These are phyloP conservation scores for Lithobates sylvaticus DNA, from an alignment of 2,797 vertebrate species.

Conservation along the genomic window DNA sequence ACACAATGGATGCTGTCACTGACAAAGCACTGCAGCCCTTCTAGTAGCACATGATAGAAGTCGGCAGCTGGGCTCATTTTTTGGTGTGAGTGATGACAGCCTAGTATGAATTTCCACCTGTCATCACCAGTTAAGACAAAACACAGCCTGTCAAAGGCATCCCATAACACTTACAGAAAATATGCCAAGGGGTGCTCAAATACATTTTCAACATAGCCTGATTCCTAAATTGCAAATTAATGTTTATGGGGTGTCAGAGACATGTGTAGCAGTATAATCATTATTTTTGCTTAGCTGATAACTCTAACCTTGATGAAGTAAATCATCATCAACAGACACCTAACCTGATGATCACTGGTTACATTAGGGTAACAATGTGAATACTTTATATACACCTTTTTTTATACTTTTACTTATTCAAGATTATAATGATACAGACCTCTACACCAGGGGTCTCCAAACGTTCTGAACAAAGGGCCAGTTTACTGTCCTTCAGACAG, in stretches of 20 bases:
- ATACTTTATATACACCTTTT: too few relatives aligned
- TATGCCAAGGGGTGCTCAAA: constrained; percentile 27
- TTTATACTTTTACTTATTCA: too few relatives aligned
- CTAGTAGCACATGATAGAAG: constrained; percentile 56
- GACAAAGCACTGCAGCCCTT: background rate
- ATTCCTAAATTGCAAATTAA: constrained; percentile 18
- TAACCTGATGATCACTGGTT: too few relatives aligned
- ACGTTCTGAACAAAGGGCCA: too few relatives aligned
- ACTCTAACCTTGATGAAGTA: too few relatives aligned
- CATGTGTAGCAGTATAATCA: background rate
- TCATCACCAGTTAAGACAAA: constrained; percentile 57
- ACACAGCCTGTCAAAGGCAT: constrained; percentile 43
- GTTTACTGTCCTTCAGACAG: too few relatives aligned
- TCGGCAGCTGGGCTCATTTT: constrained; percentile 57
- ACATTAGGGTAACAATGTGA: too few relatives aligned
- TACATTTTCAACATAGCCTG: constrained; percentile 33
- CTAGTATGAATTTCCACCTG: constrained; percentile 53
- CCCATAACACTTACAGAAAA: constrained; percentile 49
- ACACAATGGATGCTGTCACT: constrained; percentile 19
- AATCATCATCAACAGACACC: too few relatives aligned
- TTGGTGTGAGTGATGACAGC: constrained; percentile 57
- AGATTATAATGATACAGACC: too few relatives aligned
- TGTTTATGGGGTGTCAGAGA: background rate
- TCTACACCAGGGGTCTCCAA: too few relatives aligned
- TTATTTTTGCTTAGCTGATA: too few relatives aligned